Conservation (phyloP, 2,888 invertebrate species). For the Papilio protenor region DNA sequence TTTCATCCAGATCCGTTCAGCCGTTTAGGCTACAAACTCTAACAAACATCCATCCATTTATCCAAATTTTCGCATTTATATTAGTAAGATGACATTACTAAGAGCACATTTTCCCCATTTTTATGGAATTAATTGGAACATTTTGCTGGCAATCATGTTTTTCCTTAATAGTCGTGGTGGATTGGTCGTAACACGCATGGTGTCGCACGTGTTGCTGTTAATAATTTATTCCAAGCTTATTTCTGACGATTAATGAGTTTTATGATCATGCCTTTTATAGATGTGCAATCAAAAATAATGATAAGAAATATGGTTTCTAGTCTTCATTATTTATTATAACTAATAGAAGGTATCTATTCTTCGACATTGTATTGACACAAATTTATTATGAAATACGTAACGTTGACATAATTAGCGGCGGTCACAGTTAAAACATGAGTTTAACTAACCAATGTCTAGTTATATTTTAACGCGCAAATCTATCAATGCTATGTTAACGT, state of each 20-base stretch:
- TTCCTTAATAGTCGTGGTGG: background rate
- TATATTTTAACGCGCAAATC: no score
- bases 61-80: no score
- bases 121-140: background rate
- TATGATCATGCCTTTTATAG: background rate
- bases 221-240: constrained; percentile 22
- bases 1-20: no score
- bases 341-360: background rate
- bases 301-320: background rate
- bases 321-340: background rate
- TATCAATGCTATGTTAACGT: no score
- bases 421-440: no score
- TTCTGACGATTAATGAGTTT: background rate
- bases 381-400: no score
- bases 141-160: constrained; percentile 5
- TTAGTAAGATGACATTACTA: no score
- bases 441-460: no score
- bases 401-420: no score
- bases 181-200: constrained; percentile 30
- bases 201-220: constrained; percentile 32
- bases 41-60: no score
- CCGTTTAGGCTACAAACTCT: no score
- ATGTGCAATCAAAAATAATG: background rate
- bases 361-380: no score
- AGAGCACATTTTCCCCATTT: constrained; percentile 4